Conservation (phyloP, 2,113 vertebrate genomes). For the Terrapene triunguis region DNA sequence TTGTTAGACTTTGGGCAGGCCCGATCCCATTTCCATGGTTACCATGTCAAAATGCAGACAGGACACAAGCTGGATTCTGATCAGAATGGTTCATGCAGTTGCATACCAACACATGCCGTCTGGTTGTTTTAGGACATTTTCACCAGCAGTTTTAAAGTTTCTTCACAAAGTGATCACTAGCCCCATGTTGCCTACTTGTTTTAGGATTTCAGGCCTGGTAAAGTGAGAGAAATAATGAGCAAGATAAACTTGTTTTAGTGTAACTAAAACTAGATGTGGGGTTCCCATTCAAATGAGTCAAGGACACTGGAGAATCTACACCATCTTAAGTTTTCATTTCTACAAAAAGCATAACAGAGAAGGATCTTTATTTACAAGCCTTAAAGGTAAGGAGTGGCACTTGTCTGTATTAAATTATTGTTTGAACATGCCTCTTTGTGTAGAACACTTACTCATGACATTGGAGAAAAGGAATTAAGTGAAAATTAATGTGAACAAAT, state of each 20-base stretch:
- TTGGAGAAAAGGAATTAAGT: not conserved
- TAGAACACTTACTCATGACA: not conserved
- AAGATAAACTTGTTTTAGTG: slow-evolving; percentile 17
- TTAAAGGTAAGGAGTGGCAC: not conserved
- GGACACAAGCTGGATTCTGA: slow-evolving; percentile 69
- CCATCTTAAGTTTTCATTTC: not conserved
- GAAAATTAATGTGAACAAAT: not conserved
- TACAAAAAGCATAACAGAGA: not conserved
- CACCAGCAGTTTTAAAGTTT: slow-evolving; percentile 33
- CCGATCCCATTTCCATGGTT: slow-evolving; percentile 78
- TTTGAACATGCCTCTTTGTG: not conserved
- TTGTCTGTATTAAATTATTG: not conserved
- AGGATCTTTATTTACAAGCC: not conserved
- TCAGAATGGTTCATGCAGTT: slow-evolving; percentile 52
- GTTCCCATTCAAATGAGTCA: not conserved
- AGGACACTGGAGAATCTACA: slow-evolving; percentile 31
- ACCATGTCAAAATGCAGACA: slow-evolving; percentile 70
- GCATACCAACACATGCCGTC: slow-evolving; percentile 66
- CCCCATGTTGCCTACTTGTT: not conserved
- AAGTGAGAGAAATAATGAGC: not conserved
- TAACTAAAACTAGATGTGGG: not conserved
- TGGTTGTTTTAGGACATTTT: slow-evolving; percentile 47
- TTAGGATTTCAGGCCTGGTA: slow-evolving; percentile 2
- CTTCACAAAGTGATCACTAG: not conserved
- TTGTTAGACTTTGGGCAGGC: slow-evolving; percentile 76